Evolutionary conservation across 2,888 invertebrate genomes (phyloP), one percentile per base, ranked within the genome.

Genomic region (Apocheima hispidaria): DNA sequence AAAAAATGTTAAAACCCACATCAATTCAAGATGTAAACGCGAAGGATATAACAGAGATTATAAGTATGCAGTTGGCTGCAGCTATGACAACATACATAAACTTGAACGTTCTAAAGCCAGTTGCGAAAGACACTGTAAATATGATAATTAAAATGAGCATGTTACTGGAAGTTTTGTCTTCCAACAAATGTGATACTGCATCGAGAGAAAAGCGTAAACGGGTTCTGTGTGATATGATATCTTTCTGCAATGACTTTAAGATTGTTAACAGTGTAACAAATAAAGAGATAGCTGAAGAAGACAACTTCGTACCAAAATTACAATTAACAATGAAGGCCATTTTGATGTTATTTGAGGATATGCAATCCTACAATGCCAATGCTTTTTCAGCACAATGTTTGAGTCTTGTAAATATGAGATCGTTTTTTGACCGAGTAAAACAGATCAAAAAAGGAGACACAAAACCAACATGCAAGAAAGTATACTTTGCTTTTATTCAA

Each of bases 31-130:
- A 61, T 18, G n/a, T 69, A 18, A 51, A 40, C 30, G 46, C 56
- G 14, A 46, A 57, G 14, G 21, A 41, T 20, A 59, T 69, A 26
- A 51, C 35, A 46, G 60, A 66, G 30, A 56, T 69, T 7, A 49
- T 66, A 30, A 65, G 46, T 36, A 40, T 49, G 35, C 38, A 48
- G n/a, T 63, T 63, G 14, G 69, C 66, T n/a, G 60, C 65, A 46
- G 66, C 64, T 51, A 65, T 69, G 40, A 57, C 65, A 21, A 48
- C 50, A 0, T 65, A 63, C 40, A 61, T 63, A 18, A 59, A 65
- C 28, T 53, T 54, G 14, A 16, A 43, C 4, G 16, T 28, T 10
- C 46, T 69, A 46, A 50, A 59, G 3, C 4, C 21, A 54, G 33
- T 51, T 20, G 66, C 66, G 23, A 21, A 10, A 38, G 1, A 21